Base-by-base conservation (phyloP, 2,797 vertebrate genomes). In the Tokudaia muenninki region DNA sequence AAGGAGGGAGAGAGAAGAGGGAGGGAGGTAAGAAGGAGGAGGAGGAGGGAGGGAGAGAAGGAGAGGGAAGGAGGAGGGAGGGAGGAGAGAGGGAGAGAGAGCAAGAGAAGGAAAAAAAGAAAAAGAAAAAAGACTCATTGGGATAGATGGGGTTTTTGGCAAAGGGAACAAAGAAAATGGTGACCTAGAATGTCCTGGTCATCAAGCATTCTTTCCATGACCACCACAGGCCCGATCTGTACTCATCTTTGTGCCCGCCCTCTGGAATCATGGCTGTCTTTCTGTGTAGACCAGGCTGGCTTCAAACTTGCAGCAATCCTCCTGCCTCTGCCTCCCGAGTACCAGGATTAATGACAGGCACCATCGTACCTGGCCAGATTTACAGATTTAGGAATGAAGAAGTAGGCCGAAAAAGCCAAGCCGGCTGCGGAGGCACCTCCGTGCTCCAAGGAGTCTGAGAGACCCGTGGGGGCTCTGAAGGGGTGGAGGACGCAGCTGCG, bases 61-160 rank as follows among this genome's bases (percentile, higher is more conserved):
- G 3, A 11, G 11, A 11, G 26, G 5, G 4, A 26, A 0, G 9
- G 14, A 2, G 11, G 11, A 6, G 16, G 31, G 31, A 1, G 6
- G 1, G 65, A 7, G 14, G 26, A 16, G 47, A 29, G 4, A 17
- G 47, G 29, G 47, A 50, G 6, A 47, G 12, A 78, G 5, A 4
- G 12, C 1, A 16, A 34, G 65, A 31, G 14, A 29, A 13, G 10
- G 6, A 29, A 37, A 9, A 9, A 14, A 14, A 65, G 26, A 12
- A 65, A 44, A 12, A 37, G 2, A 14, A 37, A 31, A 16, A 7
- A 41, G 10, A 22, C 31, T 24, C 31, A 34, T 52, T 6, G 1
- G 8, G 13, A 0, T 16, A 70, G 63, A 52, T 22, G 44, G 29
- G 41, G 50, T n/a, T 50, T 21, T 44, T 47, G 61, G 29, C 19